Base-by-base conservation (phyloP, 2,113 vertebrate species). In the Pyrgilauda ruficollis region DNA sequence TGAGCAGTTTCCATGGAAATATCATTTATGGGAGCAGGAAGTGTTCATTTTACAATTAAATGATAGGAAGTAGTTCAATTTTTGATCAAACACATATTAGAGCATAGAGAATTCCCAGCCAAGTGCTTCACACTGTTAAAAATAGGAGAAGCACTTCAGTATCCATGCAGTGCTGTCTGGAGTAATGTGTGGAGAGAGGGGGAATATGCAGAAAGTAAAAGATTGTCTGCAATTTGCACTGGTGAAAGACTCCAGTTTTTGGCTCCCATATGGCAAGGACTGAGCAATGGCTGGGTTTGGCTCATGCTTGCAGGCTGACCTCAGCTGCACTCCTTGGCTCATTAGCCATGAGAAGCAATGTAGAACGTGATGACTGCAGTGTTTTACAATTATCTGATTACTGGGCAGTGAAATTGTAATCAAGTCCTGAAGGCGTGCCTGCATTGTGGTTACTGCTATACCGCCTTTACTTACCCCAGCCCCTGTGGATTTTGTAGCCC, bases 1-100 rank as follows among this genome's bases (percentile, higher is more conserved):
- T 28, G 88, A 96, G 52, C 67, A 77, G 96, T 97, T 97, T 95
- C 97, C 86, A 97, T 93, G 94, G 96, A 96, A 97, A 97, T 97
- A 87, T 82, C 49, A 53, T 37, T 69, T 85, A 76, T 90, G 94
- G 61, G 33, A 90, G 80, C 72, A 96, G 79, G 43, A 81, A 90
- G 35, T 79, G 31, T 76, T 97, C 86, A 78, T 96, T 95, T 93
- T 87, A 76, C 87, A 96, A 96, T 96, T 95, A 96, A 96, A 96
- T 95, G 75, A 89, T 67, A 83, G 37, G 79, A 91, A 55, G 72
- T 79, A 90, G 94, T 96, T 96, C 94, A 79, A 87, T 96, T 95
- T 97, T 96, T 94, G 52, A 97, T 97, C 93, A 94, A 97, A 93
- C 47, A 70, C 81, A 67, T 88, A 90, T 91, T 78, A 94, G 73